Percentiles rank a stretch among this genome's conserved stretches.
Conservation (phyloP, 2,113 vertebrate genomes). For the Rhipidura dahli region DNA sequence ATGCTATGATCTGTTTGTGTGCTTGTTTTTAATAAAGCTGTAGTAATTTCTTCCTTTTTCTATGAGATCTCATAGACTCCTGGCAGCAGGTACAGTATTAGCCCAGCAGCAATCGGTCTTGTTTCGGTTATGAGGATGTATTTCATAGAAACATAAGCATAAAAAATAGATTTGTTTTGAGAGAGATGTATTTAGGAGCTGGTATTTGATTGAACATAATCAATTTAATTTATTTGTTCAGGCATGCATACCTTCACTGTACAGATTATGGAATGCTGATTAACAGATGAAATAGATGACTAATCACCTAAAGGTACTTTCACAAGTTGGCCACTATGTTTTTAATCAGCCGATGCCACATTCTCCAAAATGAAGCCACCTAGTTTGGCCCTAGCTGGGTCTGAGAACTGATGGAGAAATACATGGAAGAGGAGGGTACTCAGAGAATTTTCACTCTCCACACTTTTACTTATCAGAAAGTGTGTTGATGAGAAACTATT, state of each 20-base stretch:
- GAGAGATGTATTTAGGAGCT: background rate
- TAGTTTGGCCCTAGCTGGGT: background rate
- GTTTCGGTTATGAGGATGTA: background rate
- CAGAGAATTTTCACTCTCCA: background rate
- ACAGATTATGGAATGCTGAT: background rate
- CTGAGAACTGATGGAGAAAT: background rate
- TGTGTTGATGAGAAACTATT: background rate
- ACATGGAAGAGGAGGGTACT: background rate
- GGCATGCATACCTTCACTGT: background rate
- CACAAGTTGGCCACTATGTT: background rate
- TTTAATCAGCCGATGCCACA: background rate
- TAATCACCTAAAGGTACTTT: background rate
- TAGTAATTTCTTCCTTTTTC: slow-evolving; percentile 12
- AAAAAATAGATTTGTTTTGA: background rate
- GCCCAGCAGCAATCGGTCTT: background rate
- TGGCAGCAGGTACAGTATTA: background rate
- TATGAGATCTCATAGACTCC: background rate
- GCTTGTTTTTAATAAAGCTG: slow-evolving; percentile 25
- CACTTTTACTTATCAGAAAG: background rate
- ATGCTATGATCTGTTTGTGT: background rate
- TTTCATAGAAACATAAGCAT: background rate
- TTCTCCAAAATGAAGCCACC: background rate
- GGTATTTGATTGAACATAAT: background rate
- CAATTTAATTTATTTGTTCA: background rate
- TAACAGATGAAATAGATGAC: background rate